Conservation (phyloP, 2,888 invertebrate species). For the Tenodera sinensis region DNA sequence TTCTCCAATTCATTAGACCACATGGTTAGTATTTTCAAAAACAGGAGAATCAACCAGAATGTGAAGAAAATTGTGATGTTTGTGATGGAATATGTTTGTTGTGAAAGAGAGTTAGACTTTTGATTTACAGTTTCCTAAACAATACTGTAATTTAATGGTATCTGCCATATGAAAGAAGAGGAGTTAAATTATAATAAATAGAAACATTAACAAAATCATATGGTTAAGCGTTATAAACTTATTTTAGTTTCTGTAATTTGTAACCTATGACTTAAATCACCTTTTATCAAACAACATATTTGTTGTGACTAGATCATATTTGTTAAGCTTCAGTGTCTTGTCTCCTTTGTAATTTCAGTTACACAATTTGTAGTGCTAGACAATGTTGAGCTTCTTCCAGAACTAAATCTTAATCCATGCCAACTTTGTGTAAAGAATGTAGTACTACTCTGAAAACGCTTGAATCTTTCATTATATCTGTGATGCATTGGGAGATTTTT, state of each 20-base stretch:
- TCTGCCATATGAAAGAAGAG: too few species aligned
- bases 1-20: too few species aligned
- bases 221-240: not conserved
- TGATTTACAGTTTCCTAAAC: too few species aligned
- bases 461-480: not conserved
- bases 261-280: not conserved
- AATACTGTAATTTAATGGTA: too few species aligned
- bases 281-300: not conserved
- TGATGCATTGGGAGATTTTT: not conserved
- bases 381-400: not conserved
- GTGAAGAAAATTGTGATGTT: too few species aligned
- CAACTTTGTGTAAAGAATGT: not conserved
- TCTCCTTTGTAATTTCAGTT: not conserved
- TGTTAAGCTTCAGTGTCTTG: not conserved
- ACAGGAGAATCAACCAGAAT: too few species aligned
- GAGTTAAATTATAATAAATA: not conserved
- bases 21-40: too few species aligned
- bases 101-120: too few species aligned
- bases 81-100: too few species aligned
- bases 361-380: constrained; percentile 9
- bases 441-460: not conserved
- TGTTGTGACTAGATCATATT: not conserved
- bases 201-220: not conserved
- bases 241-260: not conserved
- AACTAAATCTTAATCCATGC: not conserved